A percentile compares a stretch with the other conserved stretches of the same genome.
These are phyloP conservation scores for Gallinago stenura DNA, from an alignment of 2,797 vertebrate species.

Conservation along the genomic window DNA sequence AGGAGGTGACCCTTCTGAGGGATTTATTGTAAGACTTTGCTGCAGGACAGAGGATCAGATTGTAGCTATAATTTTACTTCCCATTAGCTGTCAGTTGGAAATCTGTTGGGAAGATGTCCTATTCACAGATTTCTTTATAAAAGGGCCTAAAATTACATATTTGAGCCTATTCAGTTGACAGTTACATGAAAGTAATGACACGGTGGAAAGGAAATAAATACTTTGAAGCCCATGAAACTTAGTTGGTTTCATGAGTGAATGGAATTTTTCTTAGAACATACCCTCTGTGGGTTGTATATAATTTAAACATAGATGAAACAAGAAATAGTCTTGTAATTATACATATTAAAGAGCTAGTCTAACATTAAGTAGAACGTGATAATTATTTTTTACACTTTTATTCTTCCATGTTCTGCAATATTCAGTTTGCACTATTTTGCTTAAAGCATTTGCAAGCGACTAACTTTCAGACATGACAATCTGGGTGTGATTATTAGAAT, in stretches of 20 bases:
- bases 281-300: not conserved
- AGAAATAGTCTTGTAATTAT: slow-evolving; percentile 45
- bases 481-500: not conserved
- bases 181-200: slow-evolving; percentile 70
- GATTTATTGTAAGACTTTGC: slow-evolving; percentile 52
- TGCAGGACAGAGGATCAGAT: slow-evolving; percentile 15
- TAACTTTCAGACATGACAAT: not conserved
- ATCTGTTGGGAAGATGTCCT: slow-evolving; percentile 55
- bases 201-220: slow-evolving; percentile 68
- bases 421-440: not conserved
- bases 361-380: not conserved
- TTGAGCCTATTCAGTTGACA: slow-evolving; percentile 74
- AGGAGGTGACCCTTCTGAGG: not conserved
- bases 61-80: slow-evolving; percentile 73
- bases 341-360: slow-evolving; percentile 14
- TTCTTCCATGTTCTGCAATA: not conserved
- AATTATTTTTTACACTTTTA: slow-evolving; percentile 16
- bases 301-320: slow-evolving; percentile 53
- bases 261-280: slow-evolving; percentile 32
- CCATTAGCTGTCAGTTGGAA: slow-evolving; percentile 69
- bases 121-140: slow-evolving; percentile 65
- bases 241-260: slow-evolving; percentile 19
- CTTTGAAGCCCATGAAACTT: slow-evolving; percentile 50
- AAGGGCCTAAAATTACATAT: slow-evolving; percentile 74
- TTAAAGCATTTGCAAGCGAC: not conserved